Evolutionary conservation across 1,140 invertebrate genomes (phyloP), one percentile per base, ranked within the genome.

Genomic region (Eulimnadia texana): DNA sequence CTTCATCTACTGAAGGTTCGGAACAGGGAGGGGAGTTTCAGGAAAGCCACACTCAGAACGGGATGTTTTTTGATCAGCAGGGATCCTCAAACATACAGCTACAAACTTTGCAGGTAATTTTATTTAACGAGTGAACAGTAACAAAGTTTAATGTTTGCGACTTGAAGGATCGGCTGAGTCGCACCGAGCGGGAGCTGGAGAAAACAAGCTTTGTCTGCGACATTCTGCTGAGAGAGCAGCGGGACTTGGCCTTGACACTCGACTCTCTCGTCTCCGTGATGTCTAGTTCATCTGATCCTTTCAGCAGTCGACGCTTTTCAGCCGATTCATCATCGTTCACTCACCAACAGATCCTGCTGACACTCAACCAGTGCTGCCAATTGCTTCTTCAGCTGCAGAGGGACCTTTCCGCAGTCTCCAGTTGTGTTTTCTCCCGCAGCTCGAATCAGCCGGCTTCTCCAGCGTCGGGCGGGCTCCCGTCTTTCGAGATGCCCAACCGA

Each of bases 321-420:
- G 22, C 22, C 42, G 51, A 51, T 60, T 25, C 22, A 16, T 65
- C 64, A 20, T 64, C 66, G 49, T 49, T 69, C 2, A 78, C 80
- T 66, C 65, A 66, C 11, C 73, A 82, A 58, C 80, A 82, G 68
- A 74, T 82, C 69, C 73, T 78, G 2, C 77, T 78, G 55, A 79
- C 79, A 0, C 72, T 83, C 29, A 79, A 78, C 65, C 80, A 82
- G 60, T 82, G 80, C 65, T 82, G 79, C 69, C 79, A 82, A 66
- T 69, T 81, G 3, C 67, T 82, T 24, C 80, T 79, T 76, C 68
- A 79, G 53, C 80, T 82, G 57, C 80, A 82, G 65, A 69, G 78
- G 1, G 80, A 82, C 69, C 72, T 82, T 27, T 75, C 79, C 58
- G 67, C 73, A 19, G 70, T 79, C 67, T 72, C 72, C 50, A 62